Evolutionary conservation across 1,140 invertebrate genomes (phyloP), one percentile per base, ranked within the genome.

Genomic region (Platyscapa corneri): DNA sequence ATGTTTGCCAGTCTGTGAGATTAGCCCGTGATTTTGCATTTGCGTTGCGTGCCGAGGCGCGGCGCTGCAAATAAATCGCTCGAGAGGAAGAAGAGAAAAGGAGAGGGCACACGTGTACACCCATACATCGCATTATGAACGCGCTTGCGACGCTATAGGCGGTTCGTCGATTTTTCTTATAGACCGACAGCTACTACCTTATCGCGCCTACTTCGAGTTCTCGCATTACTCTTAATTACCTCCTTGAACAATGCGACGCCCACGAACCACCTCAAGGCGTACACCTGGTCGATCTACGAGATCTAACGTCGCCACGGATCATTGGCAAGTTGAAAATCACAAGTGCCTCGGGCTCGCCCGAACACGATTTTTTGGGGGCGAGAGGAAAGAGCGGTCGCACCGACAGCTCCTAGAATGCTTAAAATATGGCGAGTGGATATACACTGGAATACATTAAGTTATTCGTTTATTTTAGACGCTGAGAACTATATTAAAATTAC

Each of bases 161-260:
- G 79, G 85, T 87, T 91, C 88, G 91, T 91, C 91, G 89, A 92
- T 92, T 93, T 93, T 92, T 92, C 90, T 93, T 92, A 91, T 91
- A 91, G 90, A 89, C 92, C 90, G 89, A 82, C 86, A 81, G 39
- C 82, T 30, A 80, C 80, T 75, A 85, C 86, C 89, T 92, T 92
- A 92, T 91, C 92, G 89, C 86, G 67, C 75, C 70, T 86, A 86
- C 87, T 88, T 89, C 76, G 86, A 88, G 87, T 88, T 89, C 89
- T 93, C 88, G 86, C 89, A 89, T 90, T 91, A 90, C 90, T 91
- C 78, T 92, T 92, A 92, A 92, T 91, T 91, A 87, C 90, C 88
- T 91, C 87, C 89, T 89, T 86, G 88, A 90, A 89, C 86, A 86
- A 90, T 88, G 89, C 87, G 81, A 87, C 89, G 86, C 87, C 88